Conservation (phyloP, 2,888 invertebrate species). For the Rhynchonema sp. region DNA sequence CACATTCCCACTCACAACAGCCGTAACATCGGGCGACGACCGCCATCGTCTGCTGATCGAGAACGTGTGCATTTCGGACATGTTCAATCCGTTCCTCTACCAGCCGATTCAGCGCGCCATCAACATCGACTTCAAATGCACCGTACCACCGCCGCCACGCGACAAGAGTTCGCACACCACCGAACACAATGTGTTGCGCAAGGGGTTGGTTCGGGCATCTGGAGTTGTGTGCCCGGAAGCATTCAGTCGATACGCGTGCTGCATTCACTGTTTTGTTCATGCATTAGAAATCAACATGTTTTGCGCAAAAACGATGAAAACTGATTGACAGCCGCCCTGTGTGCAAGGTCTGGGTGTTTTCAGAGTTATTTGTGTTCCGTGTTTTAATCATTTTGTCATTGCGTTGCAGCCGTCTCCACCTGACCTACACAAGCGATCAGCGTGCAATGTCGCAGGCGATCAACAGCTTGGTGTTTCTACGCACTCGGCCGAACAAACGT, state of each 20-base stretch:
- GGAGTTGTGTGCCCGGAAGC: background rate
- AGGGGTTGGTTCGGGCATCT: background rate
- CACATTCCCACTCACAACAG: too few species aligned
- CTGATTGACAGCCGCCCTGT: too few species aligned
- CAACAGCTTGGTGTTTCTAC: background rate
- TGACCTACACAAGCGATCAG: background rate
- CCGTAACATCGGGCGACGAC: background rate
- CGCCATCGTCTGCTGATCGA: background rate
- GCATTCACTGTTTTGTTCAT: too few species aligned
- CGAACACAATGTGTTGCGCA: background rate
- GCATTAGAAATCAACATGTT: too few species aligned
- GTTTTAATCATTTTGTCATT: background rate
- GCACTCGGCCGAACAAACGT: background rate
- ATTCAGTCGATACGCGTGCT: background rate
- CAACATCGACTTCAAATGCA: background rate
- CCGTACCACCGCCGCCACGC: background rate
- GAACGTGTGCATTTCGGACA: background rate
- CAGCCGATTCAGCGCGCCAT: background rate
- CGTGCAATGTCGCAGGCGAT: constrained; percentile 2
- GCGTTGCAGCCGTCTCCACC: background rate
- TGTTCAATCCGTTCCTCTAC: background rate
- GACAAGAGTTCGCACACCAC: background rate
- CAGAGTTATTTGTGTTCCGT: too few species aligned
- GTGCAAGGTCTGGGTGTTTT: too few species aligned
- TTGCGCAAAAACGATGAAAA: too few species aligned